Base-by-base conservation (phyloP, 1,140 invertebrate species). In the Trichonephila clavipes region DNA sequence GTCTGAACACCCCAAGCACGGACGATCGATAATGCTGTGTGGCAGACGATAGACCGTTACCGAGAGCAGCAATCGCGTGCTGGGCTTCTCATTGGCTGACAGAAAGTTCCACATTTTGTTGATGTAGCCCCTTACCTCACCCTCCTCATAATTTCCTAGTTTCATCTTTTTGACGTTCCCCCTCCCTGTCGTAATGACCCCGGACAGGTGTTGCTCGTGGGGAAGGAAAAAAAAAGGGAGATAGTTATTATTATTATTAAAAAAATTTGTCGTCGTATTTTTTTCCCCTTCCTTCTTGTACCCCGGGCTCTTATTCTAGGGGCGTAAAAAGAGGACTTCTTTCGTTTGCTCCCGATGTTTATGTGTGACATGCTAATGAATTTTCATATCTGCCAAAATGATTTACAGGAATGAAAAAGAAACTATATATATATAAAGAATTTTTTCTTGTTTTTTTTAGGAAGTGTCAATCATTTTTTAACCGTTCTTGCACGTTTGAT, bases 1-100 rank as follows among this genome's bases (percentile, higher is more conserved):
- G 69, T 90, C 88, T 90, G 88, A 72, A 66, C 64, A 64, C 66
- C 81, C 88, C 81, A 69, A 72, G 34, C 64, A 64, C 66, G n/a
- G n/a, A 58, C 64, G 64, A 90, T 90, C 88, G 88, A 90, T 90
- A 90, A 90, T 90, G 69, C 61, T 81, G 64, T 90, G 88, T 81
- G 61, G 51, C 51, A 51, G 51, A 51, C 51, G 51, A 10, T 51
- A 51, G 72, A 66, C 61, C 88, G 88, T 66, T 90, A 66, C 40
- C 61, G 28, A 69, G 19, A 90, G 88, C 88, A 81, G 69, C 62
- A 90, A 90, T 90, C 88, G 88, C 51, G 88, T 81, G 88, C 69
- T 40, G 10, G 19, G 44, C n/a, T 6, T 40, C 51, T 90, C 72
- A 90, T 90, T 90, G 88, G 88, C 64, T 81, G 69, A 12, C 16